A percentile compares a stretch with the other conserved stretches of the same genome.
phyloP scores from a whole-genome alignment of 2,797 vertebrate species.

The Sphaeramia orbicularis region DNA sequence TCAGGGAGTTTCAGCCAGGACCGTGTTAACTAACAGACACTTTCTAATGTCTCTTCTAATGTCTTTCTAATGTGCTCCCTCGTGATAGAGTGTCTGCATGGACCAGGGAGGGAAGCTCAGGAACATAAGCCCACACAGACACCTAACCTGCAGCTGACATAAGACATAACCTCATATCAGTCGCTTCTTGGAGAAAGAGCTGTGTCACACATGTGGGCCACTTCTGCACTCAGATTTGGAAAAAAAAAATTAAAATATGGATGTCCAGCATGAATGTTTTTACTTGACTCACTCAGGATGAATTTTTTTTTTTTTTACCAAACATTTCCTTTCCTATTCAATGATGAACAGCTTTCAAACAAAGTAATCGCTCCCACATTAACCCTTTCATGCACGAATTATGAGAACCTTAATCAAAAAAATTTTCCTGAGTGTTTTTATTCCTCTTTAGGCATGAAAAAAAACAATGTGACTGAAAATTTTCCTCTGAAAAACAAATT shows the following conservation, averaged over 20 bases:
- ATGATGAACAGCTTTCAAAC: not conserved
- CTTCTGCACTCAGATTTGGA: not conserved
- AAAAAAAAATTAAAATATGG: not conserved
- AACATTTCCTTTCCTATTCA: not conserved
- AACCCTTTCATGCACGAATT: no score
- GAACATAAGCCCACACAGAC: constrained; percentile 85
- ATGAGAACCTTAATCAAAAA: no score
- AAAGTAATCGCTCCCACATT: not conserved
- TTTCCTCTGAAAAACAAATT: no score
- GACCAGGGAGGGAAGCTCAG: constrained; percentile 85
- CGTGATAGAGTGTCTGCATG: constrained; percentile 87
- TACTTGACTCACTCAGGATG: not conserved
- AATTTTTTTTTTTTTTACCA: no score
- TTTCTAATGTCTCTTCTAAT: constrained; percentile 6
- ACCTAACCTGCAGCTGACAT: constrained; percentile 84
- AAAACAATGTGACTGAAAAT: no score
- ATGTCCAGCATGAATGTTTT: not conserved
- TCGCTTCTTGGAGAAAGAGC: not conserved
- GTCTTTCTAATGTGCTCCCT: no score
- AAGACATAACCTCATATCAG: constrained; percentile 10
- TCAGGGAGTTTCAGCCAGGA: constrained; percentile 17
- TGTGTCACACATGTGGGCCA: not conserved
- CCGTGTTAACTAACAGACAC: not conserved
- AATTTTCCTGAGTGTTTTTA: no score
- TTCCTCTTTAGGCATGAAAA: no score